Conservation (phyloP, 2,888 invertebrate genomes). For the Zhuqinia jingwanae region DNA sequence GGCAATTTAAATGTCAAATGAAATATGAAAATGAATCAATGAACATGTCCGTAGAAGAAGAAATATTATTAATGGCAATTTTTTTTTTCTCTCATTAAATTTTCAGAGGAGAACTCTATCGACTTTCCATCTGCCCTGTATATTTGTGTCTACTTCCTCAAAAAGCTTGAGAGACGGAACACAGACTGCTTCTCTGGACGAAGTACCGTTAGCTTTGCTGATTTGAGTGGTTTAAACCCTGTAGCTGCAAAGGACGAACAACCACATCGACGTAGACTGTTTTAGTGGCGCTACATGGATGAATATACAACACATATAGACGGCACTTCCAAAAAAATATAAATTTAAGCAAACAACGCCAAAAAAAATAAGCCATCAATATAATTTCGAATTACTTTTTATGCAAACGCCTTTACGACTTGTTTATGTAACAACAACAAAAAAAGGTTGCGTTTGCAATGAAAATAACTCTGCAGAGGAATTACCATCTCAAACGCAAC, state of each 20-base stretch:
- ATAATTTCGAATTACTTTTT: slow-evolving; percentile 18
- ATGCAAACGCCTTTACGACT: slow-evolving; percentile 35
- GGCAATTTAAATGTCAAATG: not conserved
- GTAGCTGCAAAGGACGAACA: slow-evolving; percentile 22
- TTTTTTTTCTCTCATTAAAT: too few species aligned
- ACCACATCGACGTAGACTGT: slow-evolving; percentile 2
- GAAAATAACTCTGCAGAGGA: slow-evolving; percentile 70
- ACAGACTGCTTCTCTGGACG: slow-evolving; percentile 64
- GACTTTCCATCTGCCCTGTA: slow-evolving; percentile 74
- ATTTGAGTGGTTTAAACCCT: slow-evolving; percentile 37
- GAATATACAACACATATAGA: not conserved
- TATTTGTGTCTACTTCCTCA: slow-evolving; percentile 72
- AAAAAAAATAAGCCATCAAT: slow-evolving; percentile 6
- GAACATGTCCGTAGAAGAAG: too few species aligned
- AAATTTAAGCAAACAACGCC: too few species aligned
- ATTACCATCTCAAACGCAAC: slow-evolving; percentile 67
- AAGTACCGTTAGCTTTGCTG: slow-evolving; percentile 51
- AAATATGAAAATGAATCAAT: not conserved
- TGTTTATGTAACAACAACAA: not conserved
- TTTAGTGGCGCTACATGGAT: slow-evolving; percentile 1
- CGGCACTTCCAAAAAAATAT: not conserved
- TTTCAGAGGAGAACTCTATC: slow-evolving; percentile 70
- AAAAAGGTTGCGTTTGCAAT: slow-evolving; percentile 57
- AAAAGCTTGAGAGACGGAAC: slow-evolving; percentile 64
- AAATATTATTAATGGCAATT: too few species aligned